These are phyloP conservation scores for Pristionchus mayeri DNA, from an alignment of 2,888 invertebrate genomes.

Conservation along the genomic window DNA sequence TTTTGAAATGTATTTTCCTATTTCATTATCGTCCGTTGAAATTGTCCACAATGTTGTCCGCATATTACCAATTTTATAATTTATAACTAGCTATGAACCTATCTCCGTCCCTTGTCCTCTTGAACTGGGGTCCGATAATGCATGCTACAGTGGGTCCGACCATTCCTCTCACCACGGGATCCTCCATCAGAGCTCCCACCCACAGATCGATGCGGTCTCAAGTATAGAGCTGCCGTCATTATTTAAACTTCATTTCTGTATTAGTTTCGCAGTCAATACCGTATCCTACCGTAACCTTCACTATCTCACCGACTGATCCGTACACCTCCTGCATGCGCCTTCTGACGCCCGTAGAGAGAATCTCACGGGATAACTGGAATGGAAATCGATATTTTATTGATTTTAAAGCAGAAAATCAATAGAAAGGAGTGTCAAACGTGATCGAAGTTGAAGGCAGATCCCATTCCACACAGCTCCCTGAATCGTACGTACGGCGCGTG, in stretches of 20 bases:
- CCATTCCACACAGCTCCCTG: constrained; percentile 89
- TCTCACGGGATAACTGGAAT: constrained; percentile 67
- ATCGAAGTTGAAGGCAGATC: constrained; percentile 82
- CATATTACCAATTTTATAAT: too few species aligned
- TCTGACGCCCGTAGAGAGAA: constrained; percentile 67
- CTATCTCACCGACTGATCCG: constrained; percentile 60
- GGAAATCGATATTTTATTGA: too few species aligned
- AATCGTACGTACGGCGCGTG: constrained; percentile 88
- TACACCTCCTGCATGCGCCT: constrained; percentile 68
- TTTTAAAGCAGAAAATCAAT: too few species aligned
- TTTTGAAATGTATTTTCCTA: too few species aligned
- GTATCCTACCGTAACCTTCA: not conserved
- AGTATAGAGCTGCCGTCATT: constrained; percentile 51
- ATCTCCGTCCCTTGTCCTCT: constrained; percentile 78
- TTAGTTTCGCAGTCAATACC: too few species aligned
- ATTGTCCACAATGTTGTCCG: too few species aligned
- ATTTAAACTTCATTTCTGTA: too few species aligned
- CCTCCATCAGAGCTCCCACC: constrained; percentile 78
- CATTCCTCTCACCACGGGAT: constrained; percentile 77
- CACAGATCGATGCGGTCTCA: constrained; percentile 79
- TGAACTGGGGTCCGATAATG: constrained; percentile 78
- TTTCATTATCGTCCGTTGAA: too few species aligned
- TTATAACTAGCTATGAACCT: constrained; percentile 74
- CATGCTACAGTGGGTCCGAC: constrained; percentile 78
- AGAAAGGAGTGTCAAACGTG: constrained; percentile 82